Conservation (phyloP, 2,888 invertebrate species). For the Sarcophaga variegata region DNA sequence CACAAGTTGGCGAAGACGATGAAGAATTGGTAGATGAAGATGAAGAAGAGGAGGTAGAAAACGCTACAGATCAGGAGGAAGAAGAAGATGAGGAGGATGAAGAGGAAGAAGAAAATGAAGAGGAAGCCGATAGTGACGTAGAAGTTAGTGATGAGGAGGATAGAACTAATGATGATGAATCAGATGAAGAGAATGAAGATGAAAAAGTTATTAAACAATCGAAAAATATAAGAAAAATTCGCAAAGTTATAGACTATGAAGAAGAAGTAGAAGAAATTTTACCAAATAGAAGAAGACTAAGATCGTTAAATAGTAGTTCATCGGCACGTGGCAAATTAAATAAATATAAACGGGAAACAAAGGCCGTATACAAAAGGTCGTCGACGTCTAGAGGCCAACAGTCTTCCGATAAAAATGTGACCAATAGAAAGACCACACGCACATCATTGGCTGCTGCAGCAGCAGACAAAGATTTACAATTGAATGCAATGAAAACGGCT, state of each 20-base stretch:
- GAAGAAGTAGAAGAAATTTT: constrained; percentile 25
- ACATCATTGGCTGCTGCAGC: constrained; percentile 77
- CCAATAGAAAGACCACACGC: constrained; percentile 79
- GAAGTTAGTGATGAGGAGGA: constrained; percentile 33
- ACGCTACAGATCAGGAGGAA: constrained; percentile 22
- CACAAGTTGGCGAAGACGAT: neutral
- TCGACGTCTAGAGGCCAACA: constrained; percentile 35
- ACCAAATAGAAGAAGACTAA: constrained; percentile 43
- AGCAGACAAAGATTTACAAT: constrained; percentile 40
- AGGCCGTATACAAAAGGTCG: constrained; percentile 3
- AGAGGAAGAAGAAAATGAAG: constrained; percentile 70
- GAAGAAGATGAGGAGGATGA: constrained; percentile 42
- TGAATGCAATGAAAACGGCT: constrained; percentile 14
- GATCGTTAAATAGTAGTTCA: constrained; percentile 38
- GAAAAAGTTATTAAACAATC: constrained; percentile 7
- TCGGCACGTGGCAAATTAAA: constrained; percentile 58
- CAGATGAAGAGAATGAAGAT: neutral
- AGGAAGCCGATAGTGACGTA: constrained; percentile 34
- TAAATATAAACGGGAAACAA: constrained; percentile 44
- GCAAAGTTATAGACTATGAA: constrained; percentile 33
- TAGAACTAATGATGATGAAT: neutral
- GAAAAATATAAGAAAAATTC: constrained; percentile 20
- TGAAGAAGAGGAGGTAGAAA: constrained; percentile 13
- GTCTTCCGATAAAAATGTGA: constrained; percentile 63
- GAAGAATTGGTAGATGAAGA: constrained; percentile 13